Evolutionary conservation across 2,113 vertebrate species (phyloP), one percentile per base, ranked within the genome.

Genomic region (Gavia stellata): DNA sequence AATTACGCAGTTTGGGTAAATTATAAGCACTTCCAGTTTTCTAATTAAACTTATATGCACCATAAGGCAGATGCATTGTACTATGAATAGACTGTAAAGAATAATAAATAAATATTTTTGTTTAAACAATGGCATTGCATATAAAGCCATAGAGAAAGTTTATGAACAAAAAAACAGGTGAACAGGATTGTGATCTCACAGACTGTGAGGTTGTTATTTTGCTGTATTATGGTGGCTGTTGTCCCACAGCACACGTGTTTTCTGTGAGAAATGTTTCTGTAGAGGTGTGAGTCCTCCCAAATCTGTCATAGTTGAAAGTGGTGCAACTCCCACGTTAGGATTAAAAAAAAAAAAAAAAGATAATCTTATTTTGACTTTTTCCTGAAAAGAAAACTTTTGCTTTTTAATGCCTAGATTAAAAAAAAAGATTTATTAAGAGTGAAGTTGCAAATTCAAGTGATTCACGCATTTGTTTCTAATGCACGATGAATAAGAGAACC

Each of bases 1-100:
- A 96, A 20, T 97, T 94, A 89, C 3, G 2, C 91, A 90, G 66
- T 95, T 95, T 71, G 58, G 65, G 92, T 94, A 94, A 97, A 95
- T 94, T 85, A 90, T 87, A 97, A 96, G 90, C 91, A 97, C 91
- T 93, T 97, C 89, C 0, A 94, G 70, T 96, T 97, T 97, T 97
- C 86, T 97, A 95, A 97, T 97, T 97, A 97, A 98, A 97, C 94
- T 95, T 97, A 81, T 5, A 95, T 1, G 42, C 95, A 86, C 96
- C 95, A 68, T 97, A 96, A 95, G 95, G 81, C 36, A 59, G 59
- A 80, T 92, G 80, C 86, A 92, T 93, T 94, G 88, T 91, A 58
- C 95, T 97, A 88, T 94, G 81, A 95, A 79, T 77, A 94, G 91
- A 59, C 94, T 95, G 78, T 95, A 94, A 96, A 96, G 81, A 95